Conservation (phyloP, 2,888 invertebrate genomes). For the Aphidoletes aphidimyza region DNA sequence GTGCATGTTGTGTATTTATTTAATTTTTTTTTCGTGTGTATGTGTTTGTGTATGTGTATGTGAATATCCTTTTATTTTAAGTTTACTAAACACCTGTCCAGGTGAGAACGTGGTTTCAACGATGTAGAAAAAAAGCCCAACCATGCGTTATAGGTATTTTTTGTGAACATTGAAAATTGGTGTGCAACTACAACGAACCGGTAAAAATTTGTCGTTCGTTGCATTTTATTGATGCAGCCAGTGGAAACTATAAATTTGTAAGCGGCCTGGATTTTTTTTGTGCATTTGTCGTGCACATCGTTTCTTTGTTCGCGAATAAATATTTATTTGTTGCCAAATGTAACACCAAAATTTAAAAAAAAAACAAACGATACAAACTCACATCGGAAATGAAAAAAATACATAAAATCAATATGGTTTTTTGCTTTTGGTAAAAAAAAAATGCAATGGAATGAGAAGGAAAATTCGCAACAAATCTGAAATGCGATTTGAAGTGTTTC, state of each 20-base stretch:
- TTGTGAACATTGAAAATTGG: neutral
- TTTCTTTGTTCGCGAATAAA: conserved; percentile 32
- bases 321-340: conserved; percentile 35
- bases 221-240: conserved; percentile 18
- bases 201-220: conserved; percentile 21
- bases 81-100: conserved; percentile 33
- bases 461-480: too few relatives aligned
- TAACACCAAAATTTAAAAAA: neutral
- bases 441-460: neutral
- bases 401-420: conserved; percentile 11
- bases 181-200: neutral
- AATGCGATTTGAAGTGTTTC: conserved; percentile 32
- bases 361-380: neutral
- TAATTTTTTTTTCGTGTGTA: neutral
- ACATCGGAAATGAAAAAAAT: neutral
- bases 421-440: neutral
- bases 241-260: conserved; percentile 52
- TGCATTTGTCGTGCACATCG: neutral
- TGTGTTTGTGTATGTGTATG: neutral
- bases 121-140: neutral
- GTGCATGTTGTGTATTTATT: conserved; percentile 28
- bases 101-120: neutral
- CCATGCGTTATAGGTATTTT: neutral
- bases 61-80: conserved; percentile 15
- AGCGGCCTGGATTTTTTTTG: conserved; percentile 1